These are phyloP conservation scores for Dasysyrphus albostriatus DNA, from an alignment of 2,888 invertebrate genomes.

Conservation along the genomic window DNA sequence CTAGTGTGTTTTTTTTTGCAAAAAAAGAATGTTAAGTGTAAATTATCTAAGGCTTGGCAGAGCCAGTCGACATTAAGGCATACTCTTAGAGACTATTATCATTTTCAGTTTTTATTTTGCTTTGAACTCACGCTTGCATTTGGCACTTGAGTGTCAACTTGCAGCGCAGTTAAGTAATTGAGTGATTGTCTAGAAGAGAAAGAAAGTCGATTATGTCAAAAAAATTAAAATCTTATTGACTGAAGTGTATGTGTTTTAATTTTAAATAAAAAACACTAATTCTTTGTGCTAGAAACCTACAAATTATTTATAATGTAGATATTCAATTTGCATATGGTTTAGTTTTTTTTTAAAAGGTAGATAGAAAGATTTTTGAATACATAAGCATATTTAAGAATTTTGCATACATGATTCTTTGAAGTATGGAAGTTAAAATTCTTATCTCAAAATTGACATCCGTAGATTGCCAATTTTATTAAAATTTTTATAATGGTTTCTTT, in stretches of 20 bases:
- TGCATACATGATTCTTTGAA: background rate
- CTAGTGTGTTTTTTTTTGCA: constrained; percentile 15
- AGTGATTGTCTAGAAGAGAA: constrained; percentile 32
- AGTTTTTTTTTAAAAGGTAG: background rate
- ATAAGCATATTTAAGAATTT: constrained; percentile 8
- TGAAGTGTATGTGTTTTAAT: background rate
- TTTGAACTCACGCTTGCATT: constrained; percentile 47
- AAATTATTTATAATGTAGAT: constrained; percentile 16
- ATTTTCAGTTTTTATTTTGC: constrained; percentile 14
- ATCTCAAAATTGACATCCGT: background rate
- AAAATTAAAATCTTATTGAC: background rate
- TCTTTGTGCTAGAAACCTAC: constrained; percentile 13
- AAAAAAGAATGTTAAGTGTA: constrained; percentile 55
- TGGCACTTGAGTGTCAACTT: constrained; percentile 47
- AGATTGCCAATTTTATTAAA: background rate
- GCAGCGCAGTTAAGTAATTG: constrained; percentile 31
- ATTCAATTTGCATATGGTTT: constrained; percentile 8
- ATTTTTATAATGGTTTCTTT: background rate
- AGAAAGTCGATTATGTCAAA: constrained; percentile 42
- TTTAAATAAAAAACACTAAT: background rate
- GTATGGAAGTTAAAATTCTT: background rate
- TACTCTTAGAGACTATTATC: background rate
- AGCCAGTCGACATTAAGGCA: constrained; percentile 2
- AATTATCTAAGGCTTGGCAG: constrained; percentile 61
- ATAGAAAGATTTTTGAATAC: background rate